Base-by-base conservation (phyloP, 2,113 vertebrate genomes). In the Alligator mississippiensis region DNA sequence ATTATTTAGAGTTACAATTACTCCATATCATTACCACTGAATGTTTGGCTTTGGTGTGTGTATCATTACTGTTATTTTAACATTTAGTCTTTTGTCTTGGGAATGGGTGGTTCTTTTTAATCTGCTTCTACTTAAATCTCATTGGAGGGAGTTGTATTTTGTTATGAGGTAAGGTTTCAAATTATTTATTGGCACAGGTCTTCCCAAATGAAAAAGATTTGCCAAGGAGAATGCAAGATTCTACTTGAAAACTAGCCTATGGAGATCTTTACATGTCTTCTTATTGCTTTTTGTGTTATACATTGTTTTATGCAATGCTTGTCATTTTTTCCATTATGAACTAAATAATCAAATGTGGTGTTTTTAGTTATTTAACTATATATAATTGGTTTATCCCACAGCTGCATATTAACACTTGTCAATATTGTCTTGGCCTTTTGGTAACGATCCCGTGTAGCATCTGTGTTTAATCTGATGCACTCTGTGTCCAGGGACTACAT, bases 91-190 rank as follows among this genome's bases (percentile, higher is more conserved):
- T 91, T 89, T 70, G 88, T 93, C 96, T 96, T 94, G 97, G 97
- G 97, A 98, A 86, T 95, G 97, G 97, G 97, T 92, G 87, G 96
- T 95, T 88, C 91, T 9, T 92, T 78, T 89, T 87, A 95, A 92
- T 94, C 94, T 93, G 89, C 87, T 96, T 94, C 91, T 89, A n/a
- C 80, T 95, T 97, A 84, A 89, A 78, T 90, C 96, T 95, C 96
- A 28, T 80, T 95, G 85, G 93, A 96, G 91, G 77, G 90, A 91
- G 90, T 93, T 83, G n/a, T 95, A 91, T 96, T 97, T 97, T 97
- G 90, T 96, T 94, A 95, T 87, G 93, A 98, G 93, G 91, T 96
- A 96, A 94, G 85, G 85, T 96, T 98, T 97, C 95, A 91, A 89
- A 94, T 93, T 97, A 96, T 96, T 94, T 96, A 84, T 93, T 97